These are phyloP conservation scores for Harmothoe impar DNA, from an alignment of 2,888 invertebrate genomes.

Conservation along the genomic window DNA sequence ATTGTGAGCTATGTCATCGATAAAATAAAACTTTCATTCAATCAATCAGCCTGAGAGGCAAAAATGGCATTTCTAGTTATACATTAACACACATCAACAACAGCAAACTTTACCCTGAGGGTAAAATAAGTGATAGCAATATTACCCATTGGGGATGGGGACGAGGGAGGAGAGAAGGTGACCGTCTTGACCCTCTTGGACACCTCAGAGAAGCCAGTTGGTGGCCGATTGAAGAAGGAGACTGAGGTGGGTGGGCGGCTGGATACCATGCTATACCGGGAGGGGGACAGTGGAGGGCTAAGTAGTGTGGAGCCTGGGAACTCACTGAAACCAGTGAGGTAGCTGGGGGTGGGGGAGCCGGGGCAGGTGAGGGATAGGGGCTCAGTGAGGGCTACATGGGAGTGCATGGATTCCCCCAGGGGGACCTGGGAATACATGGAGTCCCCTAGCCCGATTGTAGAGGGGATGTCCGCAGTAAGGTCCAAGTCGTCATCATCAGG, in stretches of 20 bases:
- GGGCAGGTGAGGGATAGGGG: background rate
- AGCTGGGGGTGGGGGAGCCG: background rate
- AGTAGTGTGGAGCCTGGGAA: background rate
- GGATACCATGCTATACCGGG: conserved; percentile 3
- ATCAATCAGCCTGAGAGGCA: too few species aligned
- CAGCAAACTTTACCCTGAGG: too few species aligned
- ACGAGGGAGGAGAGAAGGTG: conserved; percentile 46
- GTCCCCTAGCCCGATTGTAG: background rate
- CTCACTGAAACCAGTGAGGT: conserved; percentile 35
- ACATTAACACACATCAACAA: too few species aligned
- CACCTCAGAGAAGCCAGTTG: background rate
- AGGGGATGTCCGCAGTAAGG: background rate
- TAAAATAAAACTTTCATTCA: too few species aligned
- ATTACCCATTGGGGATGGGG: conserved; percentile 9
- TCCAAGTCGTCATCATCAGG: background rate
- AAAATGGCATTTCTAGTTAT: too few species aligned
- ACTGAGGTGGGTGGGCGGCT: conserved; percentile 1
- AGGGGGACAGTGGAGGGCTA: conserved; percentile 46
- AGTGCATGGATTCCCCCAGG: conserved; percentile 3
- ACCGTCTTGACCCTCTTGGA: conserved; percentile 49
- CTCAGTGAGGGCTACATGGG: background rate
- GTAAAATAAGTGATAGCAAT: too few species aligned
- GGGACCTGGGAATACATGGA: too few species aligned
- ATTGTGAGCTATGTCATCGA: too few species aligned
- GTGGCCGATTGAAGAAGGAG: conserved; percentile 20